Base-by-base conservation (phyloP, 2,113 vertebrate genomes). In the Carettochelys insculpta region DNA sequence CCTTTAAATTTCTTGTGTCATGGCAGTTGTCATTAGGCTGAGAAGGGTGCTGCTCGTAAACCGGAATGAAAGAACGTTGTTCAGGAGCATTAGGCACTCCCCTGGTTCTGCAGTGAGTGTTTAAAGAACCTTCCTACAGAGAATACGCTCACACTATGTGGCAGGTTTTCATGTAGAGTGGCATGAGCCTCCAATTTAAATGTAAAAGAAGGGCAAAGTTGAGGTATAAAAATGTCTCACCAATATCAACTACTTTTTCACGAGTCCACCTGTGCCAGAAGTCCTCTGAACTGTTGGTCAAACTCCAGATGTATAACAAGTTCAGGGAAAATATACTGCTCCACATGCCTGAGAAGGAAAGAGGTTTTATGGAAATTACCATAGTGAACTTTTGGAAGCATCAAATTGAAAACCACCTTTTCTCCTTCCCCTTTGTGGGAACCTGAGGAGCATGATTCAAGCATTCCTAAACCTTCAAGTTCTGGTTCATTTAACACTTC, bases 321-420 rank as follows among this genome's bases (percentile, higher is more conserved):
- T 98, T 98, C 89, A 98, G 88, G 68, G 98, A 98, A 96, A 98
- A 98, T 93, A 98, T 97, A 75, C 98, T 98, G 89, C 98, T 98
- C 98, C 98, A 98, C 93, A 98, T 92, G 61, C 98, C 98, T 98
- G 80, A 52, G 80, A 71, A 88, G 52, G 11, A 11, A 34, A 53
- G 38, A 45, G 24, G 61, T 68, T 27, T 16, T 31, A 38, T 47
- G 16, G 52, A 51, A 41, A 43, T 58, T 51, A 34, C 20, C 51
- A 86, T 71, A 77, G 27, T 13, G 29, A 96, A 75, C 41, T 85
- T 17, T 68, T 83, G 50, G 47, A 88, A 8, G 61, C 1, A 9
- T 76, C 88, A 71, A 79, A 86, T 11, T 92, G 43, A 14, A 51
- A 93, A 86, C 19, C 25, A 3, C 2, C 2, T 2, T 51, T 85